Percentiles rank a stretch among this genome's conserved stretches.
These are phyloP conservation scores for Alligator mississippiensis DNA, from an alignment of 2,113 vertebrate genomes.

Conservation along the genomic window DNA sequence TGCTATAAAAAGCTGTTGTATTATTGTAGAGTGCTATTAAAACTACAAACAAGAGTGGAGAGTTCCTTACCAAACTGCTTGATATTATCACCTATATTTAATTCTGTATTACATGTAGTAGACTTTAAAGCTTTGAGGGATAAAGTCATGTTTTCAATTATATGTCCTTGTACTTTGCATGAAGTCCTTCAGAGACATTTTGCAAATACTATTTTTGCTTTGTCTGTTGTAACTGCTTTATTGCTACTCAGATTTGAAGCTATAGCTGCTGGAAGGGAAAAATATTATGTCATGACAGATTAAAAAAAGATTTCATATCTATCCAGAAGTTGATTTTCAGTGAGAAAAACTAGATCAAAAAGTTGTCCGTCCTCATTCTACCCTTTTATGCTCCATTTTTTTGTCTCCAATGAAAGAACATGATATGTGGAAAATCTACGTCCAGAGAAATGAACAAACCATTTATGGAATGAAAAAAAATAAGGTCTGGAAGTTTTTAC, in stretches of 20 bases:
- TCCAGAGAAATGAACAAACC: background rate
- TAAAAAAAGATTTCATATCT: background rate
- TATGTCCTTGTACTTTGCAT: background rate
- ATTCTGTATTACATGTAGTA: background rate
- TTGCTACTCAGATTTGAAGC: too few relatives aligned
- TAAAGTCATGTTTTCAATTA: background rate
- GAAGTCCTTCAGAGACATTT: background rate
- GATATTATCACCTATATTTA: background rate
- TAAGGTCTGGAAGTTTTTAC: background rate
- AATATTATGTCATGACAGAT: too few relatives aligned
- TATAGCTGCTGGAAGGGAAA: too few relatives aligned
- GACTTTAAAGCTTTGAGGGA: background rate
- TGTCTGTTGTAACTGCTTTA: background rate
- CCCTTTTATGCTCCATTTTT: background rate
- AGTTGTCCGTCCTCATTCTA: background rate
- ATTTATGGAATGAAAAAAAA: background rate
- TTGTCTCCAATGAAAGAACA: background rate
- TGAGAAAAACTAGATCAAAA: too few relatives aligned
- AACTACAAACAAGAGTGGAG: background rate
- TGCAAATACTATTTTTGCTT: background rate
- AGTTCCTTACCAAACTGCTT: background rate
- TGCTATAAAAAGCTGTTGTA: background rate
- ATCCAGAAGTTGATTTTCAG: background rate
- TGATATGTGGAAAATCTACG: background rate
- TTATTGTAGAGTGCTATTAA: background rate